These are phyloP conservation scores for Lagodon rhomboides DNA, from an alignment of 2,797 vertebrate genomes.

Conservation along the genomic window DNA sequence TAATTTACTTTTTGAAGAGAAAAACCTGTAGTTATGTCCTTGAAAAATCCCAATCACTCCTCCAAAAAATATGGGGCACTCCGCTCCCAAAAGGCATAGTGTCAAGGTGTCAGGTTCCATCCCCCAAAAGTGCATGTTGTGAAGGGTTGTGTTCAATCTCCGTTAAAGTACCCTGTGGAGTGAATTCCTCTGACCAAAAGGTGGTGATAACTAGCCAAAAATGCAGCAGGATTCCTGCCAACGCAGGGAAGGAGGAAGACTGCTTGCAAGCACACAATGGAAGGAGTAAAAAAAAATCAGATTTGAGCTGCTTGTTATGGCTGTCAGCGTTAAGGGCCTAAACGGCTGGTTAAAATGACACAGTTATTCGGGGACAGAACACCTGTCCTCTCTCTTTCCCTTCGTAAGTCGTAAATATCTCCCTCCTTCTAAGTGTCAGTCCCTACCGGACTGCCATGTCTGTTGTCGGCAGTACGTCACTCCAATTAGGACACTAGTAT, in stretches of 20 bases:
- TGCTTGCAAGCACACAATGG: not conserved
- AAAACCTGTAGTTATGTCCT: too few relatives aligned
- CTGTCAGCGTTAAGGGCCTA: not conserved
- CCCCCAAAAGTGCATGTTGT: not conserved
- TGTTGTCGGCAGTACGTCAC: constrained; percentile 28
- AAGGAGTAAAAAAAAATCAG: not conserved
- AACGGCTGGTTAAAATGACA: not conserved
- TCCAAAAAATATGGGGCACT: too few relatives aligned
- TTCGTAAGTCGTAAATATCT: constrained; percentile 3
- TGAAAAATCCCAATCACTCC: too few relatives aligned
- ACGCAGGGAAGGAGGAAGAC: too few relatives aligned
- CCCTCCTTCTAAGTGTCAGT: constrained; percentile 28
- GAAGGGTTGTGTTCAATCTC: not conserved
- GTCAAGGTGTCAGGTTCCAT: too few relatives aligned
- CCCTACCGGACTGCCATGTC: constrained; percentile 9
- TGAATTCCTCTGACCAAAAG: not conserved
- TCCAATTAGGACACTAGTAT: constrained; percentile 45
- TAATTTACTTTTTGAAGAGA: too few relatives aligned
- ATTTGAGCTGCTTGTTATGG: not conserved
- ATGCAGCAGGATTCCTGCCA: not conserved
- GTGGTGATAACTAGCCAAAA: not conserved
- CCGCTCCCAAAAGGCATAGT: too few relatives aligned
- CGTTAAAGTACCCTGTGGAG: not conserved
- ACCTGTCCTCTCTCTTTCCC: not conserved
- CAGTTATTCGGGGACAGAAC: not conserved